Evolutionary conservation across 2,888 invertebrate species (phyloP).

Genomic region (Sepioteuthis lessoniana): DNA sequence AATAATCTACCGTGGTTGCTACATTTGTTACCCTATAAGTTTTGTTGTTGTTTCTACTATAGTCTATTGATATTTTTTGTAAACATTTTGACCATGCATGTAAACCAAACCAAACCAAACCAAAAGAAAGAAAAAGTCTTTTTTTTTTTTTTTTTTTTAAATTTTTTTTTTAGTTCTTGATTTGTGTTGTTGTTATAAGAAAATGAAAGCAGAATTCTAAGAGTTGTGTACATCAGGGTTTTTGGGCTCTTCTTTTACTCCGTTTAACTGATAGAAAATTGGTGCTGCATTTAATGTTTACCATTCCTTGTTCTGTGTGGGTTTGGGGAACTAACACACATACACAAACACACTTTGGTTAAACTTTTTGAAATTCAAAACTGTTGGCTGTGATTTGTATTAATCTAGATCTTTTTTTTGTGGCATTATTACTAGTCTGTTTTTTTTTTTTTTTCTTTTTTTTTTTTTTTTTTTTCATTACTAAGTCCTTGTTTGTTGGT

Average conservation of each 20-base stretch:
- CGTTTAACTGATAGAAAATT: constrained; percentile 8
- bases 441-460: no score
- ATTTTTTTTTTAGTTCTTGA: no score
- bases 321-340: not conserved
- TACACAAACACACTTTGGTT: not conserved
- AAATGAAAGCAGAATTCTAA: constrained; percentile 6
- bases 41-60: not conserved
- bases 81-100: not conserved
- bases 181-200: not conserved
- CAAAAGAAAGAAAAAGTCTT: no score
- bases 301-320: not conserved
- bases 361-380: not conserved
- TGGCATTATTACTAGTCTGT: no score
- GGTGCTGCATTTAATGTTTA: not conserved
- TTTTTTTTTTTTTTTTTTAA: no score
- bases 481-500: not conserved
- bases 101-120: no score
- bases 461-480: not conserved
- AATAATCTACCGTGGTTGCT: not conserved
- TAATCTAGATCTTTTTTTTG: not conserved
- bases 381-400: not conserved
- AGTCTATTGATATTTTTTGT: not conserved
- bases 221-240: not conserved
- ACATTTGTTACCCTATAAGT: not conserved
- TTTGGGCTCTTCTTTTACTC: not conserved